Conservation (phyloP, 2,888 invertebrate species). For the Sarcophaga caerulescens region DNA sequence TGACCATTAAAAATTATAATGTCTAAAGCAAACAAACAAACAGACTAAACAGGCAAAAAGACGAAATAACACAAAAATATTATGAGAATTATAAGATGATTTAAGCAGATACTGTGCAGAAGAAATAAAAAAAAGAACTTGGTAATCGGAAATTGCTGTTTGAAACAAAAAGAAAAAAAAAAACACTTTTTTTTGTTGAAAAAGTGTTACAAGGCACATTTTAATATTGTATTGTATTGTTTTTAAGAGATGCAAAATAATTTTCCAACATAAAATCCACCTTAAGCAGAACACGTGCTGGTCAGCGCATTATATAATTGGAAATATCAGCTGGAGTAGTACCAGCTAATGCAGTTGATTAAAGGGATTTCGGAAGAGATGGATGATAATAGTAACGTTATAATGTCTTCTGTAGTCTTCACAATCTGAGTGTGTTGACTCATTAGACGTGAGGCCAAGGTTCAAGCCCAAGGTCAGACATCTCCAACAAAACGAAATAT, state of each 20-base stretch:
- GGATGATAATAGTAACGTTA: too few relatives aligned
- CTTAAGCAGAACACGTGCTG: slow-evolving; percentile 66
- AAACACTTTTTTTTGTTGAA: background rate
- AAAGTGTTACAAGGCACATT: slow-evolving; percentile 65
- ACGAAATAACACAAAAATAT: background rate
- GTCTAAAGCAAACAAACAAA: slow-evolving; percentile 53
- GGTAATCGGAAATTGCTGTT: slow-evolving; percentile 1
- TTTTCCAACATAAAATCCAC: slow-evolving; percentile 39
- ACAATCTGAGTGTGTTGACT: too few relatives aligned
- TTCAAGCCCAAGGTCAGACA: too few relatives aligned
- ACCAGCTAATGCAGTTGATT: background rate
- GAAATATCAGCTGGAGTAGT: background rate
- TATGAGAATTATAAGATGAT: slow-evolving; percentile 56
- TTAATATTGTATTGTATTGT: slow-evolving; percentile 62
- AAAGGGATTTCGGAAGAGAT: too few relatives aligned
- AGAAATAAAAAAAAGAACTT: slow-evolving; percentile 28
- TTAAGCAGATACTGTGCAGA: slow-evolving; percentile 46
- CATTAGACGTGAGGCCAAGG: too few relatives aligned
- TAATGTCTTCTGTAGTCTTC: too few relatives aligned
- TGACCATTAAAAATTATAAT: slow-evolving; percentile 67
- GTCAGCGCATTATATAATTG: background rate
- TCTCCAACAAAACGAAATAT: too few relatives aligned
- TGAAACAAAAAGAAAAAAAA: too few relatives aligned
- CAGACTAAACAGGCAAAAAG: background rate
- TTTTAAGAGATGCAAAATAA: background rate